Evolutionary conservation across 1,140 invertebrate genomes (phyloP).

Genomic region (Cardiocondyla obscurior): DNA sequence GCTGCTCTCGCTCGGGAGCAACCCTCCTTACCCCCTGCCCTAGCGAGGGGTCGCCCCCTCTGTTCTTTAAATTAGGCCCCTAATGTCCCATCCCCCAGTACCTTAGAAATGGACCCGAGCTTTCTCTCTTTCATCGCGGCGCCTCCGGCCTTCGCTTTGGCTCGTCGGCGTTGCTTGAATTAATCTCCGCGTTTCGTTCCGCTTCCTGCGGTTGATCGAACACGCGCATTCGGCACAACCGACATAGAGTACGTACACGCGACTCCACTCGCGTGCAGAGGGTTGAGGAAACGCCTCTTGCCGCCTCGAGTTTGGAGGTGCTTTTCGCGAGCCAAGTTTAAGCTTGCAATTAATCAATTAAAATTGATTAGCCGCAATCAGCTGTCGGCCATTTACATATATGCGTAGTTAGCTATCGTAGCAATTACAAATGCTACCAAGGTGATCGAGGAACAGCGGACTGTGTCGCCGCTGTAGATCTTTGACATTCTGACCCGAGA

Average conservation of each 20-base stretch:
- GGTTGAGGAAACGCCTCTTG: not conserved
- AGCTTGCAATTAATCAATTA: not conserved
- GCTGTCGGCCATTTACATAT: no score
- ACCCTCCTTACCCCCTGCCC: no score
- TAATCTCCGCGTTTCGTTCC: not conserved
- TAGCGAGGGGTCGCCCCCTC: not conserved
- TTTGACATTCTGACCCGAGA: not conserved
- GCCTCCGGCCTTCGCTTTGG: not conserved
- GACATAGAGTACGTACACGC: not conserved
- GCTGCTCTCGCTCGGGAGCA: slow-evolving; percentile 40
- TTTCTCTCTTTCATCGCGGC: slow-evolving; percentile 31
- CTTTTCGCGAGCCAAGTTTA: not conserved
- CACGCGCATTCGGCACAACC: not conserved
- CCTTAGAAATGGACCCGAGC: slow-evolving; percentile 14
- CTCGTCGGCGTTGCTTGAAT: slow-evolving; percentile 19
- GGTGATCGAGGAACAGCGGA: not conserved
- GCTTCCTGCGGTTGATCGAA: slow-evolving; percentile 15
- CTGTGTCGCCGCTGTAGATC: not conserved
- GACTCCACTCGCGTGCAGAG: not conserved
- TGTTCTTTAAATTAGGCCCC: slow-evolving; percentile 66
- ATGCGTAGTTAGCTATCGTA: not conserved
- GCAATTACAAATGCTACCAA: not conserved
- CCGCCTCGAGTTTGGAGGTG: not conserved
- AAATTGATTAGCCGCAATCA: not conserved
- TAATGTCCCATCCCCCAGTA: slow-evolving; percentile 54